These are phyloP conservation scores for Myanophis thanlyinensis DNA, from an alignment of 2,113 vertebrate genomes.

Conservation along the genomic window DNA sequence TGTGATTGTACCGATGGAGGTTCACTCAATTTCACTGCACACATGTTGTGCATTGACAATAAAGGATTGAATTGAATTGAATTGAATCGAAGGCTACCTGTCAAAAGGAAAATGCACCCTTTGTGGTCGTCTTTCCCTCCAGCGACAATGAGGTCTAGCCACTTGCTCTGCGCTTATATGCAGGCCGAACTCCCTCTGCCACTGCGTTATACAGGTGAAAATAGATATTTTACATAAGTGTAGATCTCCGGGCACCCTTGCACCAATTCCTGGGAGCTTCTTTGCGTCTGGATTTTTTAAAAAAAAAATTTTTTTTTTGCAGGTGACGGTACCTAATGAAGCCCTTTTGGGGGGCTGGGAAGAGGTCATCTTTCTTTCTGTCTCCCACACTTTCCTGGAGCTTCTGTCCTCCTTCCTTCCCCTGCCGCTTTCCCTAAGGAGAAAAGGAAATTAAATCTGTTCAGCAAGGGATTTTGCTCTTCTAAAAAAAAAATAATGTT, in stretches of 20 bases:
- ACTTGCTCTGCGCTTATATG: neutral
- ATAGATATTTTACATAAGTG: neutral
- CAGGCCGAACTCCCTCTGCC: neutral
- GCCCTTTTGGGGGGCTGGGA: slow-evolving; percentile 45
- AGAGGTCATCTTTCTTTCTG: slow-evolving; percentile 57
- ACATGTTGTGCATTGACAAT: too few relatives aligned
- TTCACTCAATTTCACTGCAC: too few relatives aligned
- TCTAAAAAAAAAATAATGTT: neutral
- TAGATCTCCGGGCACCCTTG: too few relatives aligned
- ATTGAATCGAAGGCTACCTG: neutral
- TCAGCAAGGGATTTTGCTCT: neutral
- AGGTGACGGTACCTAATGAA: slow-evolving; percentile 56
- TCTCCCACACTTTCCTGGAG: neutral
- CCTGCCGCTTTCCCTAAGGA: slow-evolving; percentile 39
- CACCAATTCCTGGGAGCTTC: neutral
- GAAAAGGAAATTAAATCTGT: slow-evolving; percentile 7
- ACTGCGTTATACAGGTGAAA: too few relatives aligned
- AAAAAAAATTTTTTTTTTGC: neutral
- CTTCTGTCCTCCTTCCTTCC: slow-evolving; percentile 37
- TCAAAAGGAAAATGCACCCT: neutral
- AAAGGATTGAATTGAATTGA: too few relatives aligned
- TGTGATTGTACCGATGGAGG: too few relatives aligned
- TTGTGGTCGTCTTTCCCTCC: neutral
- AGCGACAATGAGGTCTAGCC: neutral
- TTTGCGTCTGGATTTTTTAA: neutral